Percentiles rank a stretch among this genome's conserved stretches.
Conservation (phyloP, 2,113 vertebrate genomes). For the Brachionichthys hirsutus region DNA sequence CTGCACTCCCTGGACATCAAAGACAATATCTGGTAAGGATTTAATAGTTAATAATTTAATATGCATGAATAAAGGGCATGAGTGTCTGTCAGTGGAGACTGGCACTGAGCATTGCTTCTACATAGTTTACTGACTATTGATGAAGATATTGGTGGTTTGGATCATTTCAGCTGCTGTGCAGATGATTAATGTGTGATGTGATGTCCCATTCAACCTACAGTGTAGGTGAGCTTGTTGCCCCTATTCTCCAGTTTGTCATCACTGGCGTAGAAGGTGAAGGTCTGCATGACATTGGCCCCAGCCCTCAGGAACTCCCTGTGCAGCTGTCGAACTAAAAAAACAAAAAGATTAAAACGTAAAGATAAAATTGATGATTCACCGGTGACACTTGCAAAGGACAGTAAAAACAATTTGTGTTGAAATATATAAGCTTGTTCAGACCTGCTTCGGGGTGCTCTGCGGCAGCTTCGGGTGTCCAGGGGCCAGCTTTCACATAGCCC, state of each 20-base stretch:
- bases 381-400: background rate
- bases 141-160: background rate
- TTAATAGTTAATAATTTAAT: background rate
- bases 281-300: constrained; percentile 93
- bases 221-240: constrained; percentile 88
- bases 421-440: constrained; percentile 52
- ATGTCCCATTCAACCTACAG: constrained; percentile 75
- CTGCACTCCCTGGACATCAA: constrained; percentile 80
- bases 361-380: background rate
- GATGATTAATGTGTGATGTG: background rate
- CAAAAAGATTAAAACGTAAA: background rate
- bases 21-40: background rate
- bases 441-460: constrained; percentile 94
- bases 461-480: constrained; percentile 94
- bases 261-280: constrained; percentile 98
- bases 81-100: background rate
- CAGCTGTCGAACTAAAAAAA: constrained; percentile 87
- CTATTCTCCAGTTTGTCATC: constrained; percentile 98
- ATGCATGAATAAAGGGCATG: background rate
- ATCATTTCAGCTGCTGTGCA: background rate
- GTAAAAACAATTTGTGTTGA: background rate
- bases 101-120: background rate
- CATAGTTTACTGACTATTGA: background rate
- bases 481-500: constrained; percentile 96
- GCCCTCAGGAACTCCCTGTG: constrained; percentile 95